A percentile compares a stretch with the other conserved stretches of the same genome.
Conservation (phyloP, 2,888 invertebrate genomes). For the Aspidapion aeneum region DNA sequence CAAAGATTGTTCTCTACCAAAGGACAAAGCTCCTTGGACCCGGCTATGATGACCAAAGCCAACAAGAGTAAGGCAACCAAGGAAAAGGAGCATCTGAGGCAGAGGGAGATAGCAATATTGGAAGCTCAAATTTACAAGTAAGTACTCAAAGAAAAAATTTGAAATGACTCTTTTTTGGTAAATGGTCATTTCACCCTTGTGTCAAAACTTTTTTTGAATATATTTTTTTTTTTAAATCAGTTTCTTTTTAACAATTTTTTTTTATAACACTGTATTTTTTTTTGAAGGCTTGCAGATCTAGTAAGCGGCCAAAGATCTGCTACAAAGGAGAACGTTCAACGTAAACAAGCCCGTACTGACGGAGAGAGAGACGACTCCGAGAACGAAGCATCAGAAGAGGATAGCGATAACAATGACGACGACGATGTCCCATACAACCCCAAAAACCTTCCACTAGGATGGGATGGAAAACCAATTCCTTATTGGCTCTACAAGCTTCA, state of each 20-base stretch:
- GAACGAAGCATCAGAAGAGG: slow-evolving; percentile 78
- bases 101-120: slow-evolving; percentile 82
- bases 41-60: slow-evolving; percentile 86
- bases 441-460: slow-evolving; percentile 97
- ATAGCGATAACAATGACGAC: slow-evolving; percentile 81
- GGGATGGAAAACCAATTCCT: slow-evolving; percentile 95
- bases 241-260: no score
- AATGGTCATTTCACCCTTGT: no score
- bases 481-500: slow-evolving; percentile 99
- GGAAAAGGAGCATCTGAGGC: slow-evolving; percentile 63
- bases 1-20: slow-evolving; percentile 95
- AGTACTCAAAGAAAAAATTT: slow-evolving; percentile 9
- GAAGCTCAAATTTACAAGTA: slow-evolving; percentile 88
- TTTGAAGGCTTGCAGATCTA: slow-evolving; percentile 70
- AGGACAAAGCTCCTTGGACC: slow-evolving; percentile 89
- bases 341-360: slow-evolving; percentile 94
- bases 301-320: slow-evolving; percentile 82
- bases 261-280: no score
- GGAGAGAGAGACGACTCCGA: slow-evolving; percentile 92
- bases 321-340: slow-evolving; percentile 97
- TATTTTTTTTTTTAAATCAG: no score
- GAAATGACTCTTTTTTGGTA: no score
- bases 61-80: slow-evolving; percentile 68
- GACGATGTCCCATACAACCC: slow-evolving; percentile 99
- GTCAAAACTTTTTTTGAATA: slow-evolving; percentile 3